These are phyloP conservation scores for Rhea pennata DNA, from an alignment of 2,113 vertebrate species.

Conservation along the genomic window DNA sequence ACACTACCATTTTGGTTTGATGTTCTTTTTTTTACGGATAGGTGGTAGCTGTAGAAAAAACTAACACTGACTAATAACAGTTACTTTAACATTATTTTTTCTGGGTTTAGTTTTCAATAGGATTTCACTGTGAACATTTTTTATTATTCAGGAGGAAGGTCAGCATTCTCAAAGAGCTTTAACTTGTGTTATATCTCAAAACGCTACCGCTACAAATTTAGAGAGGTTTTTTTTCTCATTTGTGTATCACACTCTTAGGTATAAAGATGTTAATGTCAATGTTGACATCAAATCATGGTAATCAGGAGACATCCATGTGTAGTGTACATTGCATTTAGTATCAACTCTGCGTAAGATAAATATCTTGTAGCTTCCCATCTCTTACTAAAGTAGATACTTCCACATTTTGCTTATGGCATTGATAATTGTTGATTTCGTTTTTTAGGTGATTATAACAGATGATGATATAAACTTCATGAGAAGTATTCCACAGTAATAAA, in stretches of 20 bases:
- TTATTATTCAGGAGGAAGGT: not conserved
- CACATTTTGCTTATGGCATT: not conserved
- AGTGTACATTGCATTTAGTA: accelerated
- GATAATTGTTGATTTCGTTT: not conserved
- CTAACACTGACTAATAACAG: not conserved
- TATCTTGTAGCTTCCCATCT: not conserved
- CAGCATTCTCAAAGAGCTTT: not conserved
- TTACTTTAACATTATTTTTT: not conserved
- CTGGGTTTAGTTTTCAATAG: not conserved
- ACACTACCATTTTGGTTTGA: not conserved
- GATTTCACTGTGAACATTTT: not conserved
- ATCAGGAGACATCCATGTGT: not conserved
- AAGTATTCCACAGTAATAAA: not conserved
- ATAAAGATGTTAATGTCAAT: not conserved
- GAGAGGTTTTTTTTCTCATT: not conserved
- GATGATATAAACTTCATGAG: not conserved
- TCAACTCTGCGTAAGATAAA: not conserved
- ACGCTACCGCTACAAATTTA: not conserved
- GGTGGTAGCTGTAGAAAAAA: not conserved
- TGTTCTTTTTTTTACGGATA: not conserved
- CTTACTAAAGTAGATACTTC: not conserved
- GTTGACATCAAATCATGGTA: not conserved
- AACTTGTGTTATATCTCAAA: not conserved
- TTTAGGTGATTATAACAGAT: not conserved
- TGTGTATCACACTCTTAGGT: not conserved